phyloP scores from a whole-genome alignment of 2,888 invertebrate species.

The Cordylochernes scorpioides region DNA sequence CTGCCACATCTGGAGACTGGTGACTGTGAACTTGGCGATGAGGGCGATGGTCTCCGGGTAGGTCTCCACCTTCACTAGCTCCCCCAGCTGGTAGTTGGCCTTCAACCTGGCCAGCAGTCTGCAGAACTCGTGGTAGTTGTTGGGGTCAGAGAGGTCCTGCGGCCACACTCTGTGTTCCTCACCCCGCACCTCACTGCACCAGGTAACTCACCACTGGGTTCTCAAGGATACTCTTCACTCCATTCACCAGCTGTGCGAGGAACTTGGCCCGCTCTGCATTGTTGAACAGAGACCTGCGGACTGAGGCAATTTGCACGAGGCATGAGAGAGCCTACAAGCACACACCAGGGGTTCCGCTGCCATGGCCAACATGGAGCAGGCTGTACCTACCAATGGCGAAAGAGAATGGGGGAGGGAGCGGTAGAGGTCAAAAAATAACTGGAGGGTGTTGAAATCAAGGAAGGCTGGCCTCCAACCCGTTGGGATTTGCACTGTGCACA shows the following conservation, averaged over 20 bases:
- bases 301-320: constrained; percentile 79
- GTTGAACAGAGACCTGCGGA: constrained; percentile 81
- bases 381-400: constrained; percentile 38
- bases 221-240: constrained; percentile 69
- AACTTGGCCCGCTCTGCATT: constrained; percentile 78
- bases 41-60: constrained; percentile 78
- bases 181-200: no score
- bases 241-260: constrained; percentile 63
- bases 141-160: constrained; percentile 63
- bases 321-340: constrained; percentile 48
- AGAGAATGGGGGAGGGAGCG: constrained; percentile 56
- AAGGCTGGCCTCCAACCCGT: constrained; percentile 94
- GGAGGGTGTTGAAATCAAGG: constrained; percentile 70
- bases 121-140: constrained; percentile 96
- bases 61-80: constrained; percentile 81
- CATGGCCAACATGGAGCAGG: no score
- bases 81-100: constrained; percentile 90
- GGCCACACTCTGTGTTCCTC: no score
- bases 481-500: constrained; percentile 90
- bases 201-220: constrained; percentile 49
- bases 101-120: constrained; percentile 77
- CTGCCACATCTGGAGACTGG: constrained; percentile 91
- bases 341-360: no score
- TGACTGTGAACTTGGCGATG: constrained; percentile 91
- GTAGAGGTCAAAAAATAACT: constrained; percentile 84